phyloP scores from a whole-genome alignment of 2,888 invertebrate species.

The Eupithecia insigniata region DNA sequence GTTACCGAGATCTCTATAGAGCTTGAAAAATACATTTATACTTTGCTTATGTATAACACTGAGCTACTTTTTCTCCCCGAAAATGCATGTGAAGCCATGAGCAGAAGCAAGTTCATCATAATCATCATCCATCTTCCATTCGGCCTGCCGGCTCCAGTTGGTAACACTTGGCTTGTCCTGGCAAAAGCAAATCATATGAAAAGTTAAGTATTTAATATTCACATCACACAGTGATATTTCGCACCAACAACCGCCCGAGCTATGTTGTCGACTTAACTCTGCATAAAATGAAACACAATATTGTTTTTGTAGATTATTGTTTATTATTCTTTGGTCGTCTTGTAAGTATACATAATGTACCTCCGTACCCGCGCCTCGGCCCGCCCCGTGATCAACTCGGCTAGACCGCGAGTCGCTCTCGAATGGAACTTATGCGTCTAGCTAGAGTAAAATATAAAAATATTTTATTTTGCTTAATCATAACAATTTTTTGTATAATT shows the following conservation, averaged over 20 bases:
- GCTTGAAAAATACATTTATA: too few species aligned
- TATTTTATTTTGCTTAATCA: background rate
- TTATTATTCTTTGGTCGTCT: background rate
- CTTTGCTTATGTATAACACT: background rate
- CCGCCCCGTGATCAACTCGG: background rate
- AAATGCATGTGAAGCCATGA: background rate
- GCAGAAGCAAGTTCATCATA: background rate
- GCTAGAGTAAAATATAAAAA: background rate
- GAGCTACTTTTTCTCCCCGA: too few species aligned
- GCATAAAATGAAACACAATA: slow-evolving; percentile 10
- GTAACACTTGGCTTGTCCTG: background rate
- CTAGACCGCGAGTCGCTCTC: background rate
- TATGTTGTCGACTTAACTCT: background rate
- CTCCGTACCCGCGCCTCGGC: too few species aligned
- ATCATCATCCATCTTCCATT: background rate
- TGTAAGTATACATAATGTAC: background rate
- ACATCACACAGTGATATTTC: too few species aligned
- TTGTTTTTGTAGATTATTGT: slow-evolving; percentile 9
- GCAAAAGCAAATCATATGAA: too few species aligned
- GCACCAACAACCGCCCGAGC: background rate
- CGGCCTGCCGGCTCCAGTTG: background rate
- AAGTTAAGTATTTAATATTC: too few species aligned
- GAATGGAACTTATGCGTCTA: background rate
- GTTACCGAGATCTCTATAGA: too few species aligned
- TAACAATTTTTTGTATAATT: too few species aligned